Base-by-base conservation (phyloP, 2,888 invertebrate species). In the Clepsis dumicolana region DNA sequence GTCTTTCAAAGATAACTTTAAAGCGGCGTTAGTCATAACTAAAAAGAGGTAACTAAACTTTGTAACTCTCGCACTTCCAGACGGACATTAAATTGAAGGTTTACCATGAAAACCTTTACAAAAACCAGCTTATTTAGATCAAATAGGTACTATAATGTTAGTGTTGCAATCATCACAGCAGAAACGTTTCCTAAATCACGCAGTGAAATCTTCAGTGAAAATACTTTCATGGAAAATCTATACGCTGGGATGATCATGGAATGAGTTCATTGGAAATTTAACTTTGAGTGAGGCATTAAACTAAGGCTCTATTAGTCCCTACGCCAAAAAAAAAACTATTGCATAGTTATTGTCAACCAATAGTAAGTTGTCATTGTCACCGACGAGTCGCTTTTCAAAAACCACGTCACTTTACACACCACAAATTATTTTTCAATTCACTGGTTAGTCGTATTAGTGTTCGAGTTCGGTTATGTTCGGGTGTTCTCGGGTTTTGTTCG, bases 381-480 rank as follows among this genome's bases (percentile, higher is more conserved):
- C 76, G 80, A 79, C 79, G 73, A 81, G 79, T 80, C 79, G 80
- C 81, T 85, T 79, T 85, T 86, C 88, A 80, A 76, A 71, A 68
- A 66, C 69, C 79, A 81, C 79, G 66, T 70, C 86, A 86, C 84
- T 77, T 72, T 74, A 78, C 78, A 84, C 82, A 85, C 77, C 80
- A 84, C 83, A 78, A 71, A 76, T 82, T 82, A 75, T 76, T 83
- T 85, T 79, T 76, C 70, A 75, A 82, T 75, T 77, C 77, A 79
- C 79, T 77, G 53, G 69, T 88, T 87, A 88, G 81, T 87, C 68
- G 79, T 75, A 75, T 88, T 87, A 86, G 79, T 84, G 57, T 64
- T 76, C 77, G 44, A 10, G 77, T 83, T 76, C 72, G 80, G 74
- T 83, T 87, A 82, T 83, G 75, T 84, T 86, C 84, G 86, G 77